Evolutionary conservation across 1,140 invertebrate genomes (phyloP).

Genomic region (Trichogramma pretiosum): DNA sequence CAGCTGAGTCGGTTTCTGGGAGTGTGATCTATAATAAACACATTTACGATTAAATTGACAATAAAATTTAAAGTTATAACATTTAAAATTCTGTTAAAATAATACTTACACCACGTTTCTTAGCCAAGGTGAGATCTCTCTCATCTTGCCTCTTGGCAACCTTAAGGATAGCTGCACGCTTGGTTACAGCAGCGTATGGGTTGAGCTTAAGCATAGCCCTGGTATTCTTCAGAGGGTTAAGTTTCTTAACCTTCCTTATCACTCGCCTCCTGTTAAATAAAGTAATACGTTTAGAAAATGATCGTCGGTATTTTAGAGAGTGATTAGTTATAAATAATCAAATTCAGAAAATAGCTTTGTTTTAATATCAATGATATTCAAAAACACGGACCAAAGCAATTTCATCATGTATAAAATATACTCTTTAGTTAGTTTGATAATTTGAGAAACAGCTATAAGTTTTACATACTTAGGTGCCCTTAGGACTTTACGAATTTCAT

Average conservation of each 20-base stretch:
- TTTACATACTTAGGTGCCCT: slow-evolving; percentile 68
- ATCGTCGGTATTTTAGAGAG: background rate
- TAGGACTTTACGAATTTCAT: slow-evolving; percentile 89
- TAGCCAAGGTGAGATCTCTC: slow-evolving; percentile 49
- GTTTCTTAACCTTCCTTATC: slow-evolving; percentile 67
- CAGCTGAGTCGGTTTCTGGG: slow-evolving; percentile 40
- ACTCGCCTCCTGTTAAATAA: slow-evolving; percentile 58
- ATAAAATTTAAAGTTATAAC: background rate
- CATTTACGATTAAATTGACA: background rate
- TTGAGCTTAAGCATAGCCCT: slow-evolving; percentile 85
- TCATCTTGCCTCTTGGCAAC: slow-evolving; percentile 51
- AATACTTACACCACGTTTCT: slow-evolving; percentile 61
- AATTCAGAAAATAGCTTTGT: background rate
- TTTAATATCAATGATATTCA: slow-evolving; percentile 29
- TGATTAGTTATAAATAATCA: too few species aligned
- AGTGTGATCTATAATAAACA: slow-evolving; percentile 46
- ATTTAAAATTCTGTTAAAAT: background rate
- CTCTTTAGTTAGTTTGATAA: too few species aligned
- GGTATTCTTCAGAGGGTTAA: slow-evolving; percentile 88
- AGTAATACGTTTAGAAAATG: slow-evolving; percentile 4
- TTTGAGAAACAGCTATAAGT: too few species aligned
- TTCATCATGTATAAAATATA: too few species aligned
- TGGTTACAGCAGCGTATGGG: slow-evolving; percentile 82
- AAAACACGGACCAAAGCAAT: slow-evolving; percentile 28
- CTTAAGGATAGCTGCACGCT: slow-evolving; percentile 64